phyloP scores from a whole-genome alignment of 2,888 invertebrate species.

The Choristoneura rosaceana region DNA sequence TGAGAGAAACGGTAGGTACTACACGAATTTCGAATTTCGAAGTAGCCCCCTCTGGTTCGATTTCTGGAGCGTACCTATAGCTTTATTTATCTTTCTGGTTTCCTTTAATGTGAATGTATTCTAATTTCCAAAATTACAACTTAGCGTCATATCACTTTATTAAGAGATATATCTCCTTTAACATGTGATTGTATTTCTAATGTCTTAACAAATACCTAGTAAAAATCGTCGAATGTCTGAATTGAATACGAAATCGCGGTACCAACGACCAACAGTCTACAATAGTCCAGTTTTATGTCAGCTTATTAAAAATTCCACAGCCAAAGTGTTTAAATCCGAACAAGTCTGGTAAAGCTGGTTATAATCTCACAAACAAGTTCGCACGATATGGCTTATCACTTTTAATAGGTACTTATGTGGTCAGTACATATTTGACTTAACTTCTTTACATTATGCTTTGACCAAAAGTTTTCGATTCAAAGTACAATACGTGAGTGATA shows the following conservation, averaged over 20 bases:
- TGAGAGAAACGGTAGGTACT: too few species aligned
- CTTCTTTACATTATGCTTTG: constrained; percentile 24
- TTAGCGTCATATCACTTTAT: neutral
- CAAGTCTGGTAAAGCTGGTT: constrained; percentile 17
- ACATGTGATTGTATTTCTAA: neutral
- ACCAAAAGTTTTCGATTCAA: constrained; percentile 7
- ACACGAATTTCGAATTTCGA: too few species aligned
- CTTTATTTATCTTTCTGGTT: too few species aligned
- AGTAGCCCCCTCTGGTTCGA: too few species aligned
- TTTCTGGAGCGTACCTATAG: too few species aligned
- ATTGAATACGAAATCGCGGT: neutral
- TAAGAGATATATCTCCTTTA: too few species aligned
- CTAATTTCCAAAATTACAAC: too few species aligned
- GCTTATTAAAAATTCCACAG: constrained; percentile 9
- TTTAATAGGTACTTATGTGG: constrained; percentile 20
- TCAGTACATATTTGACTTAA: constrained; percentile 6
- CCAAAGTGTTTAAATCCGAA: constrained; percentile 14
- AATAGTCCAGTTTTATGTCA: constrained; percentile 1
- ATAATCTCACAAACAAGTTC: constrained; percentile 24
- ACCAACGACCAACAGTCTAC: neutral
- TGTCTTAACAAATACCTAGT: neutral
- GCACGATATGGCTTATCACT: constrained; percentile 32
- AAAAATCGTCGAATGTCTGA: neutral
- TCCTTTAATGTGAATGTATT: too few species aligned
- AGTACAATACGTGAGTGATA: neutral